phyloP scores from a whole-genome alignment of 2,113 vertebrate genomes.

The Entomyzon cyanotis region DNA sequence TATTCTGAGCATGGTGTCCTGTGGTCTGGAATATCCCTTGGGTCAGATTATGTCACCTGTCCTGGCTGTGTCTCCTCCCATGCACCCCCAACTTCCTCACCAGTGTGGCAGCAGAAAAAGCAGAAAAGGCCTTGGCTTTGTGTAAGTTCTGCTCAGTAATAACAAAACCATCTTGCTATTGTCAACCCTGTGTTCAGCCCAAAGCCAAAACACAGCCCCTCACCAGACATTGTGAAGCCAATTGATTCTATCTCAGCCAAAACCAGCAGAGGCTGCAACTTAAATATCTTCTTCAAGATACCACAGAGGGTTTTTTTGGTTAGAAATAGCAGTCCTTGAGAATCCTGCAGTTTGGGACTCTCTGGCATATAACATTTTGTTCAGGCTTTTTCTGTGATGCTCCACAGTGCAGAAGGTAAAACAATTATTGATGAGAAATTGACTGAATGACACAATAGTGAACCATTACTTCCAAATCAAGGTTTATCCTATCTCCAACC shows the following conservation, averaged over 20 bases:
- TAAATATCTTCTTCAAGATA: neutral
- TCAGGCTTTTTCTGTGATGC: neutral
- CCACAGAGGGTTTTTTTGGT: neutral
- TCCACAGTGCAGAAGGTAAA: neutral
- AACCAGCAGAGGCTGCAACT: neutral
- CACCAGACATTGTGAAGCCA: neutral
- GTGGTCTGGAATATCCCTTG: neutral
- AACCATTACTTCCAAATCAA: neutral
- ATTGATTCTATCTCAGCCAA: neutral
- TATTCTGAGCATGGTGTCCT: neutral
- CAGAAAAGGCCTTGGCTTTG: neutral
- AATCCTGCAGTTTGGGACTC: neutral
- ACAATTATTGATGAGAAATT: neutral
- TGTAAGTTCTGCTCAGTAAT: neutral
- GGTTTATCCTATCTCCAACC: neutral
- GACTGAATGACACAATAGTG: neutral
- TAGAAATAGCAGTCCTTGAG: neutral
- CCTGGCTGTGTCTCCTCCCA: too few relatives aligned
- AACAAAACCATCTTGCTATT: neutral
- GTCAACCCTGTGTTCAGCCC: neutral
- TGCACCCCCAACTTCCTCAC: neutral
- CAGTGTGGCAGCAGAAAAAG: neutral
- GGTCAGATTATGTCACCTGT: neutral
- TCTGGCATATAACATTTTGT: neutral
- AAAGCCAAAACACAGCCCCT: neutral